A percentile compares a stretch with the other conserved stretches of the same genome.
phyloP scores from a whole-genome alignment of 2,888 invertebrate species.

The Drosophila robusta region DNA sequence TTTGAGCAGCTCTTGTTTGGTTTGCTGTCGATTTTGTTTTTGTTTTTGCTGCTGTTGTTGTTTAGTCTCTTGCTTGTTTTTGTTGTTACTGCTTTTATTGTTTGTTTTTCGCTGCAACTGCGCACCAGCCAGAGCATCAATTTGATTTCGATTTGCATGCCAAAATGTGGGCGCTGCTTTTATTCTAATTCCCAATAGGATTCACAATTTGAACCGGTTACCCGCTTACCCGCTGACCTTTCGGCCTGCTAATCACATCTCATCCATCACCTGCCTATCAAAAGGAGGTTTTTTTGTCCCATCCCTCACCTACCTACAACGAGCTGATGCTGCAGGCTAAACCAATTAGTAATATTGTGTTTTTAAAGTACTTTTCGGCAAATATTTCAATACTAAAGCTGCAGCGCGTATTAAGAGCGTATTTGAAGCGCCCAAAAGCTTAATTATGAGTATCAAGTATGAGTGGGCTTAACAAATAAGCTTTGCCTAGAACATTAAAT shows the following conservation, averaged over 20 bases:
- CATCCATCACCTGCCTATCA: conserved; percentile 22
- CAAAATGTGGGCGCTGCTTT: conserved; percentile 36
- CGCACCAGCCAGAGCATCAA: conserved; percentile 32
- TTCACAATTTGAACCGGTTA: conserved; percentile 16
- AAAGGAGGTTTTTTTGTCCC: conserved; percentile 2
- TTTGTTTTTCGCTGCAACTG: conserved; percentile 29
- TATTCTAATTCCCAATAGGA: conserved; percentile 60
- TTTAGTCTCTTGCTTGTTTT: conserved; percentile 10
- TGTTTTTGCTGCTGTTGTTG: not conserved
- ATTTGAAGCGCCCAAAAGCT: too few species aligned
- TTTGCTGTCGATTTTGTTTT: not conserved
- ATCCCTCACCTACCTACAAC: not conserved
- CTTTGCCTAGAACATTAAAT: too few species aligned
- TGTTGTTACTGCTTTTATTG: conserved; percentile 16
- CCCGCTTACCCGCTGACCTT: not conserved
- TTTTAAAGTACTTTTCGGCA: conserved; percentile 5
- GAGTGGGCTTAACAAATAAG: too few species aligned
- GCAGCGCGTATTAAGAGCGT: too few species aligned
- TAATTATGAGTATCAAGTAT: too few species aligned
- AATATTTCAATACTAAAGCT: conserved; percentile 2
- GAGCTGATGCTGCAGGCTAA: not conserved
- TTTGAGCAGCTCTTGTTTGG: conserved; percentile 26
- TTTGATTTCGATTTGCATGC: conserved; percentile 63
- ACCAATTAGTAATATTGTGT: conserved; percentile 10
- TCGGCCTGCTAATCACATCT: conserved; percentile 38